These are phyloP conservation scores for Eurypyga helias DNA, from an alignment of 2,113 vertebrate genomes.

Conservation along the genomic window DNA sequence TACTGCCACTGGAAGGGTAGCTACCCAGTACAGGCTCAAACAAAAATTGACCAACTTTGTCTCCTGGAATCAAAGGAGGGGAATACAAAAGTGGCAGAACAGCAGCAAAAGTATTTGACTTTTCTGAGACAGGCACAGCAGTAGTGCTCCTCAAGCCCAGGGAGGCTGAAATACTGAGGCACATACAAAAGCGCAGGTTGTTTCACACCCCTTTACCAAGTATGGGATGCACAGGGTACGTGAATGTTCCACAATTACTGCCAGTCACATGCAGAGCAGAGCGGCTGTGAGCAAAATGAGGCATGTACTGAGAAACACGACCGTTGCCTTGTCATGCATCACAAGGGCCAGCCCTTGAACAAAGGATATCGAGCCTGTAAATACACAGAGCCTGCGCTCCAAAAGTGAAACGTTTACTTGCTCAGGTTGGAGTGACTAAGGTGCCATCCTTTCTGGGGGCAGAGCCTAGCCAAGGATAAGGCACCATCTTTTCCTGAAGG, in stretches of 20 bases:
- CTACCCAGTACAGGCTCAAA: neutral
- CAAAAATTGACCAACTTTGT: neutral
- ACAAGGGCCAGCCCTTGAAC: neutral
- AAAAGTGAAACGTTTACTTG: neutral
- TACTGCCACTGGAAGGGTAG: neutral
- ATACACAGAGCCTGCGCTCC: neutral
- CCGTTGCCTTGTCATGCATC: neutral
- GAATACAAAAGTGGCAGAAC: neutral
- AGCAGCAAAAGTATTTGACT: neutral
- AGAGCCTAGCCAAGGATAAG: neutral
- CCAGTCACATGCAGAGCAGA: neutral
- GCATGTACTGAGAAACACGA: neutral
- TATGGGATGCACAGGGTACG: neutral
- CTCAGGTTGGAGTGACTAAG: neutral
- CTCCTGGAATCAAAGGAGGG: neutral
- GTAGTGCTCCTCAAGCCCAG: neutral
- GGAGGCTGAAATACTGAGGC: neutral
- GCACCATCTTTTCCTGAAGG: neutral
- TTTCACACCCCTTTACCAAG: neutral
- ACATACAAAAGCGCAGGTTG: neutral
- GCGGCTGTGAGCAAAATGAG: neutral
- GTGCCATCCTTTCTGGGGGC: neutral
- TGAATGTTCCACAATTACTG: neutral
- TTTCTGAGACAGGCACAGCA: neutral
- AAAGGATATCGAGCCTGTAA: neutral